phyloP scores from a whole-genome alignment of 2,797 vertebrate species.

The Odontamblyopus rebecca region DNA sequence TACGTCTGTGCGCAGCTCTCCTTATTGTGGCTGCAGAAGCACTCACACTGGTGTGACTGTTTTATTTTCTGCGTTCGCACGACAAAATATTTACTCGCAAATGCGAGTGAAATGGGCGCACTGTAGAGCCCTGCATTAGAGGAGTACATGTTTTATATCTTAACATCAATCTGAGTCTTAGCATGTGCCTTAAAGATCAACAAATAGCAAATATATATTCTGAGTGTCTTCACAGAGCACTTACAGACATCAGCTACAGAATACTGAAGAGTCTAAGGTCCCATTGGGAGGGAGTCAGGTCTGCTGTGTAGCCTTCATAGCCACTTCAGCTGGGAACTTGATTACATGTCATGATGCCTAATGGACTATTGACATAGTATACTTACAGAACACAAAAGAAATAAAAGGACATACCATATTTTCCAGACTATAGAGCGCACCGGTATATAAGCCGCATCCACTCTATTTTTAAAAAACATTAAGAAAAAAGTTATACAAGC shows the following conservation, averaged over 20 bases:
- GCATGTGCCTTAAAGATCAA: constrained; percentile 39
- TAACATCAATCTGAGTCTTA: constrained; percentile 52
- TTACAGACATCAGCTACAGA: constrained; percentile 14
- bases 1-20: no score
- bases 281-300: constrained; percentile 11
- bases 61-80: no score
- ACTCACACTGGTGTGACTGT: no score
- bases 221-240: constrained; percentile 9
- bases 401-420: background rate
- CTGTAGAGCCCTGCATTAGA: no score
- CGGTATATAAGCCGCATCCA: no score
- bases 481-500: no score
- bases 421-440: no score
- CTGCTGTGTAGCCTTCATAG: constrained; percentile 20
- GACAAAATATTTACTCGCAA: no score
- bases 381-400: background rate
- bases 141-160: constrained; percentile 43
- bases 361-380: constrained; percentile 2
- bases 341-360: constrained; percentile 11
- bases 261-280: constrained; percentile 23
- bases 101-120: no score
- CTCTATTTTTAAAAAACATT: no score
- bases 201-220: constrained; percentile 23
- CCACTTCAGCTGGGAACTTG: constrained; percentile 24
- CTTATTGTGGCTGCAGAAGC: no score